Conservation (phyloP, 2,888 invertebrate genomes). For the Pachymerium ferrugineum region DNA sequence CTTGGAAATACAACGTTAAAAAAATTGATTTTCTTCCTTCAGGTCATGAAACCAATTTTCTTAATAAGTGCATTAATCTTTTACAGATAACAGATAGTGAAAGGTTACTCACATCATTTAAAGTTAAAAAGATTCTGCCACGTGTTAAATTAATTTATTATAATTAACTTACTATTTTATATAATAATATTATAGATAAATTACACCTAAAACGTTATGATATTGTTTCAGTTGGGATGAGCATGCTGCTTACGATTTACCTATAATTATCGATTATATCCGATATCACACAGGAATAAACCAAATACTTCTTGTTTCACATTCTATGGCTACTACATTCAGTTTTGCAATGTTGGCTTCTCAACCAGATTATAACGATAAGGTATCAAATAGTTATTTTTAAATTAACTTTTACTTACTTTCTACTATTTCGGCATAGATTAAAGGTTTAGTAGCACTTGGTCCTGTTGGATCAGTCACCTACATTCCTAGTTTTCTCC, state of each 20-base stretch:
- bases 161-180: too few species aligned
- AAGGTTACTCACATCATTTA: too few species aligned
- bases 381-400: background rate
- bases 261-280: background rate
- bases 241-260: background rate
- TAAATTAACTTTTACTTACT: background rate
- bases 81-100: too few species aligned
- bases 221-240: constrained; percentile 4
- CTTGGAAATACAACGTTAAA: too few species aligned
- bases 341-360: background rate
- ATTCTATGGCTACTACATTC: background rate
- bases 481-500: background rate
- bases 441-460: background rate
- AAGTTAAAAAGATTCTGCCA: too few species aligned
- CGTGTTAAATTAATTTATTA: too few species aligned
- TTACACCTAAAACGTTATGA: background rate
- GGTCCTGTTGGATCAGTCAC: background rate
- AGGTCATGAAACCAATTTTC: too few species aligned
- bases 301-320: background rate
- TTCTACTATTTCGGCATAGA: background rate
- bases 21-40: too few species aligned
- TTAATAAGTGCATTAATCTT: too few species aligned
- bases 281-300: background rate
- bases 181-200: too few species aligned
- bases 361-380: background rate